Base-by-base conservation (phyloP, 1,140 invertebrate species). In the Drosophila bifasciata region DNA sequence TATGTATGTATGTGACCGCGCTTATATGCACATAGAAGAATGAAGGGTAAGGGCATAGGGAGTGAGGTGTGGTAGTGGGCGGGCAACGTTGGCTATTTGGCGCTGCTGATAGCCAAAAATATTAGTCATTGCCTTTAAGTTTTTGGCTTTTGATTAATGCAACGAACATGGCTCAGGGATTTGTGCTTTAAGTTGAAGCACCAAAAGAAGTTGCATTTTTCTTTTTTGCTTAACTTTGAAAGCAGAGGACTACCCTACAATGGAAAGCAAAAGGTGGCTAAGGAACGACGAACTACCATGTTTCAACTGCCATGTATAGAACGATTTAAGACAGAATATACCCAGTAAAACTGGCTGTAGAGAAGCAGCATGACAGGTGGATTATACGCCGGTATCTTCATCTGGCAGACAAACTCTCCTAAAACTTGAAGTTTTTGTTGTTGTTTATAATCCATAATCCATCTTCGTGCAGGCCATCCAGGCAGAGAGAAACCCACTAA, bases 61-160 rank as follows among this genome's bases (percentile, higher is more conserved):
- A n/a, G n/a, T n/a, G n/a, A n/a, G n/a, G n/a, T n/a, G n/a, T n/a
- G n/a, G n/a, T n/a, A n/a, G n/a, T n/a, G n/a, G 48, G 49, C 28
- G 32, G 57, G 43, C 51, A 44, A 44, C 55, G 62, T 77, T 83
- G 79, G 68, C 79, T 74, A 83, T 83, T 81, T 83, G 68, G 79
- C 69, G 50, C 36, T 57, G 56, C 79, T 60, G 73, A 83, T 83
- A 81, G 74, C 62, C 74, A 74, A 50, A 83, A 83, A 78, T 78
- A 81, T 81, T 73, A 81, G 79, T 77, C 79, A 83, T 81, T 81
- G 79, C 78, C 78, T 77, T 73, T 73, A 81, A 81, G 63, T 83
- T 77, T 16, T 40, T 64, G 68, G 45, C 61, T 61, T 63, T 77
- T 73, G 78, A 81, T 81, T 48, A 67, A 56, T 36, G 36, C 23